Percentiles rank a stretch among this genome's conserved stretches.
phyloP scores from a whole-genome alignment of 2,888 invertebrate species.

The Drosophila kambysellisi region DNA sequence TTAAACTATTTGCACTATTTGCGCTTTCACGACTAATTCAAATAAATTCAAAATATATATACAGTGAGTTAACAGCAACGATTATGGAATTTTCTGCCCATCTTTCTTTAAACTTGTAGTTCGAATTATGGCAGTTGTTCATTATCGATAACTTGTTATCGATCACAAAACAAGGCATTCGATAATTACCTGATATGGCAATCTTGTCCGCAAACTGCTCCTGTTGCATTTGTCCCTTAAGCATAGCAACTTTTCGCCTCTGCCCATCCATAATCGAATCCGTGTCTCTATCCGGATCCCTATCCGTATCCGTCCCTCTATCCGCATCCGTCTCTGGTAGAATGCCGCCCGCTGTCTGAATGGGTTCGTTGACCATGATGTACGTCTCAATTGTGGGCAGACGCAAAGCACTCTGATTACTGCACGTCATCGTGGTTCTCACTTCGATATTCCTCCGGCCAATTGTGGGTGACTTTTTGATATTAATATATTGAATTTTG shows the following conservation, averaged over 20 bases:
- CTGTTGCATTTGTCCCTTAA: slow-evolving; percentile 18
- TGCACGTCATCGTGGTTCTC: slow-evolving; percentile 83
- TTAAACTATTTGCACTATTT: neutral
- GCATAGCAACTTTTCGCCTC: neutral
- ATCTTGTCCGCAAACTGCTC: slow-evolving; percentile 8
- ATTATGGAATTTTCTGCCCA: neutral
- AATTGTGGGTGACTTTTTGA: slow-evolving; percentile 96
- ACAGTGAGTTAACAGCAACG: neutral
- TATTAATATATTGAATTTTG: slow-evolving; percentile 96
- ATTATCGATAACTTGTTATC: neutral
- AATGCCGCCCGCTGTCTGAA: slow-evolving; percentile 29
- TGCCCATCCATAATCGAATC: slow-evolving; percentile 4
- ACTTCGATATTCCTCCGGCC: slow-evolving; percentile 91
- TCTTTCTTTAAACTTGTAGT: too few species aligned
- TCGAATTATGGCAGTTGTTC: neutral
- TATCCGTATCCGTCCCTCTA: neutral
- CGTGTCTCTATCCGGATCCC: slow-evolving; percentile 2
- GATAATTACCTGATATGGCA: slow-evolving; percentile 1
- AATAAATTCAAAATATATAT: neutral
- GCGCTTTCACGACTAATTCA: too few species aligned
- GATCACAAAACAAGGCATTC: slow-evolving; percentile 12
- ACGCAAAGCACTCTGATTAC: slow-evolving; percentile 82
- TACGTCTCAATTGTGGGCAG: slow-evolving; percentile 84
- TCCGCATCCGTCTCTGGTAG: neutral
- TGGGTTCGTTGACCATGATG: slow-evolving; percentile 84